Base-by-base conservation (phyloP, 1,140 invertebrate genomes). In the Bactericera cockerelli region DNA sequence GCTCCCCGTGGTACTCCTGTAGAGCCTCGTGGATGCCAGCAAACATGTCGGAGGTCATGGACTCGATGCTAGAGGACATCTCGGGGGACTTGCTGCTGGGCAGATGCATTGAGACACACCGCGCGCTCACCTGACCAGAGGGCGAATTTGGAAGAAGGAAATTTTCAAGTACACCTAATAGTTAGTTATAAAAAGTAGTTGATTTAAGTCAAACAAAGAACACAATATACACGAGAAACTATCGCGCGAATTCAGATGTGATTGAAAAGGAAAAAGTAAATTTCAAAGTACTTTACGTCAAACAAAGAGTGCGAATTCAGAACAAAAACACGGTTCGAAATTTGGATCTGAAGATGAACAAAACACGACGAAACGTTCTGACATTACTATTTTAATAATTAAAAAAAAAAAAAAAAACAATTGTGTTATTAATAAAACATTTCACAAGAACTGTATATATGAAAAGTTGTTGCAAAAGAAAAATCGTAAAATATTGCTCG, bases 1-100 rank as follows among this genome's bases (percentile, higher is more conserved):
- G 74, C 67, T 95, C 89, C 1, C 89, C 89, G 66, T 87, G 87
- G 67, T 84, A 89, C 67, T 90, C 87, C 68, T 85, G 81, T 31
- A 93, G 79, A 64, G 86, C 82, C 61, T 90, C 86, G 63, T 84
- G 80, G 58, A 87, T 75, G 55, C 79, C 77, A 59, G 77, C 76
- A 66, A 81, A 84, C 70, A 81, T 79, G 59, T 87, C 84, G 66
- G 80, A 80, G 70, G 80, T 64, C 60, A 66, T 63, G 10, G 55
- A 54, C 36, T 60, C 54, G 49, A 49, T 49, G 8, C 8, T 10
- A 49, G 42, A 49, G 19, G 58, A 75, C 75, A 60, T 77, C 74
- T 64, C 77, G 70, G 66, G 26, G 26, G 62, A 60, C 28, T 62
- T 55, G 56, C 63, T 64, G 55, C 72, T 74, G 49, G 74, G 75